Evolutionary conservation across 53 echinoderm and acorn worm species (phyloP).

Genomic region (Echinarachnius parma): DNA sequence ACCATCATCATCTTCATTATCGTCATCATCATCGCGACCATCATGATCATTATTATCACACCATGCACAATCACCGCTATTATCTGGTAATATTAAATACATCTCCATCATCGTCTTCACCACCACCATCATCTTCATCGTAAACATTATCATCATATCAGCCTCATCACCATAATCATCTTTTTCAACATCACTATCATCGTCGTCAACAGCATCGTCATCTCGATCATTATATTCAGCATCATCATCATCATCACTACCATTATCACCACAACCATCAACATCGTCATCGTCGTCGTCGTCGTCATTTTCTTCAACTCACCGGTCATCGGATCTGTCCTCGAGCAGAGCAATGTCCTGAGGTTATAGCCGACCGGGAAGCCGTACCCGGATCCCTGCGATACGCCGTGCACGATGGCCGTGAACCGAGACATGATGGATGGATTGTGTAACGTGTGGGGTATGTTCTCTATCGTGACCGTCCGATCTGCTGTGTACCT

Average conservation of each 20-base stretch:
- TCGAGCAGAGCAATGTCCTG: constrained; percentile 66
- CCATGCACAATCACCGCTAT: no score
- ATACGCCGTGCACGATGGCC: constrained; percentile 80
- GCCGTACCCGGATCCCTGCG: constrained; percentile 69
- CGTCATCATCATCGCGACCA: neutral
- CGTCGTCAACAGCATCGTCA: neutral
- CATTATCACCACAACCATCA: no score
- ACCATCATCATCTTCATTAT: neutral
- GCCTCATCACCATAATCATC: neutral
- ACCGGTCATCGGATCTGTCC: constrained; percentile 75
- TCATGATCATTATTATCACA: no score
- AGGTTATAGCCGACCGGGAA: constrained; percentile 73
- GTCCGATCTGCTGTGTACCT: constrained; percentile 77
- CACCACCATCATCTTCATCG: neutral
- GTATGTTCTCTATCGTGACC: constrained; percentile 45
- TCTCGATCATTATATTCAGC: neutral
- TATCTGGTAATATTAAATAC: no score
- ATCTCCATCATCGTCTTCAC: neutral
- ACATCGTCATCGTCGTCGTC: neutral
- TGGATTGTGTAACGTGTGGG: constrained; percentile 67
- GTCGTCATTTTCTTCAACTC: neutral
- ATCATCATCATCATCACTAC: no score
- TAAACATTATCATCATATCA: no score
- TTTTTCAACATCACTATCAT: neutral
- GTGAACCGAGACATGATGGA: constrained; percentile 57